Base-by-base conservation (phyloP, 1,140 invertebrate genomes). In the Aphelenchoides fujianensis region DNA sequence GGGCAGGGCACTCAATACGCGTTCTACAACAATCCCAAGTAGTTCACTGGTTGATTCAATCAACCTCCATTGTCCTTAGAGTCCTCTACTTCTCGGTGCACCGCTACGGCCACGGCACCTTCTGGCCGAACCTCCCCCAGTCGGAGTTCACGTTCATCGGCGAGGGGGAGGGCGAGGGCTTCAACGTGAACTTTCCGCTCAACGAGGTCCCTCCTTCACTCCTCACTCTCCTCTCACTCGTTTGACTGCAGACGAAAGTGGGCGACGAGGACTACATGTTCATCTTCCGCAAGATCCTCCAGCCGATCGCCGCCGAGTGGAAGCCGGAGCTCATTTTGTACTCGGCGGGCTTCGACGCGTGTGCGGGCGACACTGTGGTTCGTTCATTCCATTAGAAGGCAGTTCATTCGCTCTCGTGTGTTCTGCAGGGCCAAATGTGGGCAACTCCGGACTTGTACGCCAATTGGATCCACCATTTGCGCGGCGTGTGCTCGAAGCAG, bases 1-100 rank as follows among this genome's bases (percentile, higher is more conserved):
- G 95, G 96, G 16, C 98, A 98, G 87, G 95, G 95, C 54, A 97
- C 95, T 28, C 96, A 98, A 86, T 92, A 96, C 85, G 92, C 94
- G 86, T 97, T 97, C 86, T 97, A 97, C 86, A 91, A 94, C 82
- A 94, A 97, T 86, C 91, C 92, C 19, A 89, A 91, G 68, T 69
- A 69, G 23, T 12, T 48, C n/a, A 2, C 1, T 31, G n/a, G 5
- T 64, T n/a, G 35, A 19, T 71, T 69, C 0, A 2, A 19, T 69
- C 16, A 0, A 70, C 7, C 23, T 1, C 12, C 7, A 68, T 0
- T 12, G 3, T 70, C 68, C 23, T 53, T 1, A 70, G 69, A 81
- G 92, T 98, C 74, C 88, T 98, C 75, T 98, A 98, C 86, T 89
- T 99, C 76, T 97, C 94, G 74, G 48, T 72, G 83, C 96, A 98